These are phyloP conservation scores for Alosa sapidissima DNA, from an alignment of 2,797 vertebrate species.

Conservation along the genomic window DNA sequence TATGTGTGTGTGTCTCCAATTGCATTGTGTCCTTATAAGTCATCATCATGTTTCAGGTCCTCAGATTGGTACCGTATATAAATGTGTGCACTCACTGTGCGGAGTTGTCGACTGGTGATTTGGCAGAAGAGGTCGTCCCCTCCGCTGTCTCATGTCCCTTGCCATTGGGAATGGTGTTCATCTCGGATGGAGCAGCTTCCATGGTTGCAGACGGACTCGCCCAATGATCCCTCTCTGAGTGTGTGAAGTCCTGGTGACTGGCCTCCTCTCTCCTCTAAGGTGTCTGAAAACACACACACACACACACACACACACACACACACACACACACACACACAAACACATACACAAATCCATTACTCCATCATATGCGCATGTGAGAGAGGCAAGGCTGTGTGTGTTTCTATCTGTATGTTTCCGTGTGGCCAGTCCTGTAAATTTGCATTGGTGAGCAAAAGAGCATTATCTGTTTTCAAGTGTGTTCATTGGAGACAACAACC, in stretches of 20 bases:
- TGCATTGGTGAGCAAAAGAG: neutral
- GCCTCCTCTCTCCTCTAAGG: conserved; percentile 18
- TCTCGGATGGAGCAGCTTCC: conserved; percentile 79
- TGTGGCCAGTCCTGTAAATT: neutral
- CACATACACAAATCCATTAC: neutral
- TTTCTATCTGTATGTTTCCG: neutral
- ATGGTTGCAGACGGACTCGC: conserved; percentile 64
- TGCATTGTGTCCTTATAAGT: neutral
- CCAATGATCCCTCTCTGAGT: conserved; percentile 27
- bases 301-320: neutral
- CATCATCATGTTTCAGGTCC: neutral
- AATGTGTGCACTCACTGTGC: conserved; percentile 47
- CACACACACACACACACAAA: neutral
- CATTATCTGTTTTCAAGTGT: neutral
- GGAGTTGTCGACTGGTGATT: conserved; percentile 44
- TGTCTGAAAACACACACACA: conserved; percentile 9
- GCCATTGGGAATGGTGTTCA: conserved; percentile 88
- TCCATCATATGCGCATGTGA: neutral
- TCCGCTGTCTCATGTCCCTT: conserved; percentile 78
- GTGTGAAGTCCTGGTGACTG: neutral
- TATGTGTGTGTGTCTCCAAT: neutral
- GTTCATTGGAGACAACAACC: neutral
- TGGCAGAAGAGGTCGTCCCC: conserved; percentile 56
- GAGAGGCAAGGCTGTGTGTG: neutral
- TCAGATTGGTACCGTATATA: neutral